Evolutionary conservation across 2,113 vertebrate species (phyloP).

Genomic region (Todiramphus chloris): DNA sequence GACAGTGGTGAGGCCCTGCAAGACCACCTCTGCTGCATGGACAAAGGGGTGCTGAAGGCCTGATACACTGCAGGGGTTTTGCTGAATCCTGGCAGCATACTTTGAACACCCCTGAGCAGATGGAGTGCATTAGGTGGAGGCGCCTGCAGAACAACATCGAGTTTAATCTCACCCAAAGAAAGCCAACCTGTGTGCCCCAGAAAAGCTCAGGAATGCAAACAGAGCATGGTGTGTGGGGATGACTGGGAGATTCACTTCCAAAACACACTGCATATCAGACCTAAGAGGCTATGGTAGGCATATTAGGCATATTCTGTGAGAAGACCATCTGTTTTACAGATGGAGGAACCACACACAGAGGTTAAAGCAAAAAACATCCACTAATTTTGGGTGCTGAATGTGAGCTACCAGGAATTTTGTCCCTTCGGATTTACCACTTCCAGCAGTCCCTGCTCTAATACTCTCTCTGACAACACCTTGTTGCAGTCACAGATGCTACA

Average conservation of each 20-base stretch:
- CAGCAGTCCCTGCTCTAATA: background rate
- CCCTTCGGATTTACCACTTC: background rate
- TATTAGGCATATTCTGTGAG: background rate
- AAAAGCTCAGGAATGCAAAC: background rate
- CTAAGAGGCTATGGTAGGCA: background rate
- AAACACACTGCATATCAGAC: background rate
- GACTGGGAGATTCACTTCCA: background rate
- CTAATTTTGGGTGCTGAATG: background rate
- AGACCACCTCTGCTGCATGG: background rate
- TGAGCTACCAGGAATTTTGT: background rate
- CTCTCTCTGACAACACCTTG: background rate
- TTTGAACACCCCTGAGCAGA: background rate
- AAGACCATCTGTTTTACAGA: background rate
- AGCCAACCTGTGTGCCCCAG: background rate
- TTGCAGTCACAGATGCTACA: background rate
- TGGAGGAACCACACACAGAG: background rate
- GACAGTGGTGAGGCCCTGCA: background rate
- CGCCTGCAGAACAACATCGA: background rate
- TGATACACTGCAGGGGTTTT: background rate
- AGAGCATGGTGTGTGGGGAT: accelerated
- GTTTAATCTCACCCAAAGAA: background rate
- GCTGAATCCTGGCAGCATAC: background rate
- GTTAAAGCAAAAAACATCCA: background rate
- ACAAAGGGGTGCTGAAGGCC: background rate
- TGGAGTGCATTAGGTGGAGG: background rate